Base-by-base conservation (phyloP, 30 jellyfish, hydroid and myxozoan genomes). In the Aurelia aurita complex sp. Pacific region DNA sequence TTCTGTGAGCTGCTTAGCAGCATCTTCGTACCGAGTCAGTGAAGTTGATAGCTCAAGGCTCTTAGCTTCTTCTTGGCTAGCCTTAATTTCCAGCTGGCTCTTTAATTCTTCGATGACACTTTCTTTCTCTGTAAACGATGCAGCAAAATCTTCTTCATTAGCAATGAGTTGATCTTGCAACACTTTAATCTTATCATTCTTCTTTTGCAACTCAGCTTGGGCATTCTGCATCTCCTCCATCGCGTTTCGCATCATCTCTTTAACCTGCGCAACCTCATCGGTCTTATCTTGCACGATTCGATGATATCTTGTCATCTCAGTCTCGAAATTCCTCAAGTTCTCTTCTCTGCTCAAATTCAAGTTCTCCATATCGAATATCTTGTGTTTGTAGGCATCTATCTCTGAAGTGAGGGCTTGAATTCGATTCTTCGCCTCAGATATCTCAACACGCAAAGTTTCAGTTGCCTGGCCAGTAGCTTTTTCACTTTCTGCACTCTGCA, bases 341-440 rank as follows among this genome's bases (percentile, higher is more conserved):
- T 85, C 89, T 82, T 82, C 91, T 55, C 91, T 17, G 60, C 91
- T 82, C 15, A 67, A 67, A 69, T 82, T 82, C 69, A 85, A 19
- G 57, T 42, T 76, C 68, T 85, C 95, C 19, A 75, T 62, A 7
- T 85, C 95, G 38, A 10, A 10, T n/a, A 85, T 67, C 52, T 53
- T 85, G 13, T 74, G 85, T 18, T 69, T 51, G 71, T 79, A 34
- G 16, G 70, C 9, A 12, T 66, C 89, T 34, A 61, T 13, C 18
- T 69, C 64, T n/a, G 74, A 64, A 23, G 77, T 38, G 9, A 76
- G 29, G 11, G 19, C 68, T 50, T 74, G 84, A 7, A 46, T 82
- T 36, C 72, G 73, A 34, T 54, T 54, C 34, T 57, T 40, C 9
- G 59, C 34, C 32, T 32, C 82, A 23, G 57, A 83, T 43, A 82